Base-by-base conservation (phyloP, 2,797 vertebrate species). In the Lithobates sylvaticus region DNA sequence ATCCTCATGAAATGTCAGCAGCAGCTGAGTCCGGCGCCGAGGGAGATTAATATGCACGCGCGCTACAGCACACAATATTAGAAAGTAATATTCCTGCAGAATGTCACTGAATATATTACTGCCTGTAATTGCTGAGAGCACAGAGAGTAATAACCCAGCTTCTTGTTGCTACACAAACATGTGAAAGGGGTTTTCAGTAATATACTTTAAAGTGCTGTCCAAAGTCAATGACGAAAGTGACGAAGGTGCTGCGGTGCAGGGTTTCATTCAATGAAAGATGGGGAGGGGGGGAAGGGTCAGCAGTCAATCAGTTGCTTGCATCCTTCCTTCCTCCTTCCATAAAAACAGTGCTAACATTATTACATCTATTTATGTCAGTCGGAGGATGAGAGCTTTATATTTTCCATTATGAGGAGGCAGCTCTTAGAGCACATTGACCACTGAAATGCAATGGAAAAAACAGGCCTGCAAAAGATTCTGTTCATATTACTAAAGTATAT, bases 61-160 rank as follows among this genome's bases (percentile, higher is more conserved):
- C 86, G 81, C 29, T 83, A 92, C 91, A 91, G 88, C 90, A 91
- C 90, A 93, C 92, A 92, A 93, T 93, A 91, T 91, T 91, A 85
- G 89, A 75, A 90, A 89, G 88, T 92, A 93, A 91, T 92, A 91
- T 91, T 88, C 89, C 86, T 69, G 88, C 81, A 88, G 91, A 91
- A 90, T 90, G 92, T 91, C 91, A 90, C 89, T 36, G 91, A 93
- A 92, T 92, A 91, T 86, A 93, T 92, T 92, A 92, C 81, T 80
- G 86, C 70, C 69, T 87, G 83, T 90, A 87, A 87, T 84, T 87
- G 86, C 86, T 34, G 81, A 68, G 81, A 84, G 81, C 81, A 78
- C 61, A 5, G 76, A 84, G 70, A 79, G 86, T 87, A 87, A 87
- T 87, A 87, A 87, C 81, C 81, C 70, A 44, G 76, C 86, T 87